A percentile compares a stretch with the other conserved stretches of the same genome.
Conservation (phyloP, 2,888 invertebrate genomes). For the Euplexia lucipara region DNA sequence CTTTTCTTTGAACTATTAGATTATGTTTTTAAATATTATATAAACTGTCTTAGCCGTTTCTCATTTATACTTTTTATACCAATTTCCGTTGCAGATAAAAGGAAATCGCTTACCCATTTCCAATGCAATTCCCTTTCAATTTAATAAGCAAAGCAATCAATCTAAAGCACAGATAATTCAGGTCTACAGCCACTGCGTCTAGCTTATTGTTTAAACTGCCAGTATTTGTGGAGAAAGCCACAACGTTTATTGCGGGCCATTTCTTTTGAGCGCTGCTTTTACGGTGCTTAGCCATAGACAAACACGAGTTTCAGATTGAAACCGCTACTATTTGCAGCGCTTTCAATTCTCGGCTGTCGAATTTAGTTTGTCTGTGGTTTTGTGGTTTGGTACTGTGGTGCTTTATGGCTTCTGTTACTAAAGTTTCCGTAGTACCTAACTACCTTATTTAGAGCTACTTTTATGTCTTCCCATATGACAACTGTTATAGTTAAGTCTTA, state of each 20-base stretch:
- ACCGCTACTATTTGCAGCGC: constrained; percentile 36
- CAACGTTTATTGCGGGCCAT: constrained; percentile 53
- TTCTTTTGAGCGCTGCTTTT: constrained; percentile 64
- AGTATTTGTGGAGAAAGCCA: constrained; percentile 64
- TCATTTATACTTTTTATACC: background rate
- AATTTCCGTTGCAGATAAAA: background rate
- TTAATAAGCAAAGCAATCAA: constrained; percentile 28
- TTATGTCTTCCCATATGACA: background rate
- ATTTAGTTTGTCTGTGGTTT: constrained; percentile 29
- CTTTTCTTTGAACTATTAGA: background rate
- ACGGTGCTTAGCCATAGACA: constrained; percentile 60
- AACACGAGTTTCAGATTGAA: constrained; percentile 55
- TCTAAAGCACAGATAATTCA: constrained; percentile 29
- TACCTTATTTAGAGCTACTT: background rate
- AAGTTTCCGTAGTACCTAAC: background rate
- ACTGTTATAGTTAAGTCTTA: too few species aligned
- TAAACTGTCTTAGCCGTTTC: background rate
- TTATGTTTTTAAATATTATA: background rate
- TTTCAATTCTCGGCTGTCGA: constrained; percentile 40
- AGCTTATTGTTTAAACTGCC: constrained; percentile 53
- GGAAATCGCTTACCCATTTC: constrained; percentile 7
- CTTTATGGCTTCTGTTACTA: background rate
- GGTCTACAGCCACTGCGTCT: constrained; percentile 11
- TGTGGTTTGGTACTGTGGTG: background rate
- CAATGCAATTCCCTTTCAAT: constrained; percentile 18